These are phyloP conservation scores for Microplitis demolitor DNA, from an alignment of 1,140 invertebrate genomes.

Conservation along the genomic window DNA sequence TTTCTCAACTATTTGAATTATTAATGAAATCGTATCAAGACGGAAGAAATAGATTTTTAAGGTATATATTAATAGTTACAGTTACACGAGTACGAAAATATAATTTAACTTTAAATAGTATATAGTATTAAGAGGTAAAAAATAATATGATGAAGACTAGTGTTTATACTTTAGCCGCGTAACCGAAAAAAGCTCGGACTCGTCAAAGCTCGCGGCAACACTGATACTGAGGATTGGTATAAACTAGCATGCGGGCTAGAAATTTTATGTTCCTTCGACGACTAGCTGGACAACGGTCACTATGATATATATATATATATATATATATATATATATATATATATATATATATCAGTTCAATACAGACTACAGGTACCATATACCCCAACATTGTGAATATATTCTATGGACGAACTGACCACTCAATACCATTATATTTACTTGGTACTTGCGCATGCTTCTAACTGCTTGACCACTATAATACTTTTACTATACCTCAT, in stretches of 20 bases:
- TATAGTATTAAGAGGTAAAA: background rate
- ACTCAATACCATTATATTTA: slow-evolving; percentile 58
- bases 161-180: slow-evolving; percentile 31
- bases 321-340: too few relatives aligned
- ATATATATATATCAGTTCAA: slow-evolving; percentile 19
- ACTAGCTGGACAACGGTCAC: background rate
- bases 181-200: slow-evolving; percentile 22
- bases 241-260: background rate
- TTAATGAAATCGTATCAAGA: too few relatives aligned
- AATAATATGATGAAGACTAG: slow-evolving; percentile 52
- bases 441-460: slow-evolving; percentile 51
- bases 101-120: too few relatives aligned
- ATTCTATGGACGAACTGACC: slow-evolving; percentile 19
- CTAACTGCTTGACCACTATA: slow-evolving; percentile 16
- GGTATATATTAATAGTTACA: too few relatives aligned
- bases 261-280: background rate
- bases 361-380: slow-evolving; percentile 37
- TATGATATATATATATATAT: too few relatives aligned
- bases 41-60: too few relatives aligned
- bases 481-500: too few relatives aligned
- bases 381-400: background rate
- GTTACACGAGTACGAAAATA: too few relatives aligned
- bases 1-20: too few relatives aligned
- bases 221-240: slow-evolving; percentile 15
- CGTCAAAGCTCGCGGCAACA: slow-evolving; percentile 35